Evolutionary conservation across 1,140 invertebrate species (phyloP).

Genomic region (Cherax quadricarinatus): DNA sequence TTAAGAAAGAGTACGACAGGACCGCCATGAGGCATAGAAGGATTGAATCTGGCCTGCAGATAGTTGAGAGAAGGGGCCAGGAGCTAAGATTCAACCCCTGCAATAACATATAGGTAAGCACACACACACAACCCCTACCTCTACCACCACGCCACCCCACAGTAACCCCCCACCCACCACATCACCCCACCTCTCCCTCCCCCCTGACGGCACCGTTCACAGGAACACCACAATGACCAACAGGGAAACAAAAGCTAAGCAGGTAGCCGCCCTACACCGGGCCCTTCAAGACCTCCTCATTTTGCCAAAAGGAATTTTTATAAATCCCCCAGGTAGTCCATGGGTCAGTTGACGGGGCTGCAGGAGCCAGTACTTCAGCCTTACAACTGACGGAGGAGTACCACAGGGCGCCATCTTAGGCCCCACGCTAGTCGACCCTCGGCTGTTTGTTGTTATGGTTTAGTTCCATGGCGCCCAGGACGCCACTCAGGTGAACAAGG

Average conservation of each 20-base stretch:
- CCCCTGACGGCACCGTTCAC: background rate
- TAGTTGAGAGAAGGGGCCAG: no score
- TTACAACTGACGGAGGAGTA: background rate
- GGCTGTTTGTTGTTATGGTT: conserved; percentile 19
- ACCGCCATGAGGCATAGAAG: no score
- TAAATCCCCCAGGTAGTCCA: conserved; percentile 43
- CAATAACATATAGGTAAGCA: no score
- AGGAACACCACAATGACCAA: background rate
- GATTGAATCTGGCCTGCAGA: no score
- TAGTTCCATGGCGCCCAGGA: no score
- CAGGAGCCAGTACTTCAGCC: background rate
- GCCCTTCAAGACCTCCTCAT: conserved; percentile 27
- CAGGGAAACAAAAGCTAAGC: conserved; percentile 4
- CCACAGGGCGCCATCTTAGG: conserved; percentile 27
- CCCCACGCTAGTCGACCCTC: background rate
- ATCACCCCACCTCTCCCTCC: background rate
- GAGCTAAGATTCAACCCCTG: no score
- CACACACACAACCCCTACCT: background rate
- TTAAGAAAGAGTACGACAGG: no score
- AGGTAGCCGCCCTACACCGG: conserved; percentile 25
- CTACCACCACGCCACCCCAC: background rate
- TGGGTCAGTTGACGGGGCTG: conserved; percentile 9
- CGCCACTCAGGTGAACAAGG: no score
- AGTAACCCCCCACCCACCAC: background rate
- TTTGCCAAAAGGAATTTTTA: conserved; percentile 39